Evolutionary conservation across 2,113 vertebrate species (phyloP).

Genomic region (Cnemophilus loriae): DNA sequence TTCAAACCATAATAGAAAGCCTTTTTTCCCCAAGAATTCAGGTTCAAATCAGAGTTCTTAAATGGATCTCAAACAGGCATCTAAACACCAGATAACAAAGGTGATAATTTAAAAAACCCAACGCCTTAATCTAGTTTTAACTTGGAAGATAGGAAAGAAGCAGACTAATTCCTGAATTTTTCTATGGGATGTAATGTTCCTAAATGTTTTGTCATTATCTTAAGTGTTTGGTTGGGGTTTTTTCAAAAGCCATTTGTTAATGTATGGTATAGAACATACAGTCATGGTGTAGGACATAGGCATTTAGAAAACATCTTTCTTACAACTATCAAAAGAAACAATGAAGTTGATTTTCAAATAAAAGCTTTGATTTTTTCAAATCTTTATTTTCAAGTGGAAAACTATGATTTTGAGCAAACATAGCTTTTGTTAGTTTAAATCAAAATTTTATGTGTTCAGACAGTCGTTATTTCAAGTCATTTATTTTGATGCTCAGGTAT

Average conservation of each 20-base stretch:
- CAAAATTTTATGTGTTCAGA: neutral
- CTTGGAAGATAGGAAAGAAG: neutral
- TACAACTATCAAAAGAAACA: neutral
- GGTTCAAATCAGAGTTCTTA: neutral
- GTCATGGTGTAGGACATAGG: no score
- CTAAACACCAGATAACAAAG: neutral
- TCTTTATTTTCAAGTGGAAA: neutral
- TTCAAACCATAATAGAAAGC: neutral
- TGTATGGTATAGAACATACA: neutral
- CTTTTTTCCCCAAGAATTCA: neutral
- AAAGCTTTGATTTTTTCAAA: neutral
- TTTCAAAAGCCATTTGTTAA: neutral
- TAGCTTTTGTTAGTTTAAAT: neutral
- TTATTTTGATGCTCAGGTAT: neutral
- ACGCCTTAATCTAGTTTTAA: neutral
- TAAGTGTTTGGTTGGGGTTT: neutral
- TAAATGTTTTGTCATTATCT: neutral
- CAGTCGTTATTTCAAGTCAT: fast-evolving
- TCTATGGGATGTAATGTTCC: neutral
- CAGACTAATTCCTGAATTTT: neutral
- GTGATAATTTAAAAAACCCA: neutral
- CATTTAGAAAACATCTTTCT: neutral
- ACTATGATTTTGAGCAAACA: neutral
- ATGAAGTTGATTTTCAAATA: neutral
- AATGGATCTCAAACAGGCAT: neutral